Percentiles rank a stretch among this genome's conserved stretches.
phyloP scores from a whole-genome alignment of 1,140 invertebrate species.

The Idris sp. region DNA sequence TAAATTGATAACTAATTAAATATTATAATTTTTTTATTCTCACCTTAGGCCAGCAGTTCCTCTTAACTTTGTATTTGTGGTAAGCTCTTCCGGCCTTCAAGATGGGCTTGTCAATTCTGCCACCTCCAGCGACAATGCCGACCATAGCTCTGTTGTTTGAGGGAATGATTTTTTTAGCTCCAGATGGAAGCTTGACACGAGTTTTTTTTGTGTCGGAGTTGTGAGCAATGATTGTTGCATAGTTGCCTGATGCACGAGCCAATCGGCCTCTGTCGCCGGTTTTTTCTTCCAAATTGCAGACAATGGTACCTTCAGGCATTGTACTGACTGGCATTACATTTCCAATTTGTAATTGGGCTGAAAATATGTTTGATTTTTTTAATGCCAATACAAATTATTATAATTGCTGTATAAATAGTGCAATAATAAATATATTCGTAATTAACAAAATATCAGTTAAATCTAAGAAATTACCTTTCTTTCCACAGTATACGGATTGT shows the following conservation, averaged over 20 bases:
- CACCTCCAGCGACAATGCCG: conserved; percentile 99
- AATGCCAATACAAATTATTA: no score
- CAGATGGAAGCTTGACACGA: conserved; percentile 96
- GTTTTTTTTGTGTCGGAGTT: conserved; percentile 97
- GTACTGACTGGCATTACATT: conserved; percentile 98
- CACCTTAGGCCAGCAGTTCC: conserved; percentile 98
- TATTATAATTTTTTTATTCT: no score
- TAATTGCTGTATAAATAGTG: no score
- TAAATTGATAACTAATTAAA: no score
- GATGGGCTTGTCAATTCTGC: conserved; percentile 99
- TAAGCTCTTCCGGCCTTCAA: conserved; percentile 99
- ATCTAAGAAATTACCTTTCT: no score
- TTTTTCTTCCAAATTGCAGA: conserved; percentile 99
- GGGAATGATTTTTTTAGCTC: conserved; percentile 99
- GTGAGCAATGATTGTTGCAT: conserved; percentile 98
- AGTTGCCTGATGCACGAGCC: conserved; percentile 98
- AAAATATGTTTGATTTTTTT: no score
- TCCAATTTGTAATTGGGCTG: conserved; percentile 90
- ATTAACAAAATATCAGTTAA: no score
- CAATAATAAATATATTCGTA: no score
- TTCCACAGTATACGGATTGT: conserved; percentile 99
- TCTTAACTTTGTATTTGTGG: conserved; percentile 99
- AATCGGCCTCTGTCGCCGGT: conserved; percentile 98
- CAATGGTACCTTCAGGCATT: conserved; percentile 99
- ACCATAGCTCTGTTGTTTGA: conserved; percentile 99